Percentiles rank a stretch among this genome's conserved stretches.
These are phyloP conservation scores for Eurystomus glaucurus DNA, from an alignment of 2,797 vertebrate species.

Conservation along the genomic window DNA sequence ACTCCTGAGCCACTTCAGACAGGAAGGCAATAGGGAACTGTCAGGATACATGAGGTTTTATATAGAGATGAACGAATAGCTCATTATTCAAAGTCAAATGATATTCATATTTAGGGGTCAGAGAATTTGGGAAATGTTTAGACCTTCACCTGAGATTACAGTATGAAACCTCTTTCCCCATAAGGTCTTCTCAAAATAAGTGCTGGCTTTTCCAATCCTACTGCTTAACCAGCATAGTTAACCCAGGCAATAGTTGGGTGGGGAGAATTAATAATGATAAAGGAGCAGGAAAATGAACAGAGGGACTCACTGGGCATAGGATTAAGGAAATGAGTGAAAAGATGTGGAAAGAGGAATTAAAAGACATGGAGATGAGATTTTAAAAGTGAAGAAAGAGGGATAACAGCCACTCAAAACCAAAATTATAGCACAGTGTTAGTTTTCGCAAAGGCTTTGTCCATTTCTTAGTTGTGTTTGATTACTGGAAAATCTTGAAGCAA, in stretches of 20 bases:
- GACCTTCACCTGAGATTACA: slow-evolving; percentile 69
- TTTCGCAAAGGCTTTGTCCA: not conserved
- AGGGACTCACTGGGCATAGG: slow-evolving; percentile 8
- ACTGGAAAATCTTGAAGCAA: not conserved
- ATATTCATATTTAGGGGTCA: slow-evolving; percentile 80
- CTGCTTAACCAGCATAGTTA: slow-evolving; percentile 55
- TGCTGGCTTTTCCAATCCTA: slow-evolving; percentile 63
- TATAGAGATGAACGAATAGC: slow-evolving; percentile 78
- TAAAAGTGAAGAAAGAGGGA: not conserved
- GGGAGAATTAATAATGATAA: slow-evolving; percentile 62
- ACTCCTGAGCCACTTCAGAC: slow-evolving; percentile 85
- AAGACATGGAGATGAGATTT: not conserved
- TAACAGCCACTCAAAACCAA: not conserved
- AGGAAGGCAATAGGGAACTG: slow-evolving; percentile 82
- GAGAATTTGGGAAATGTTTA: slow-evolving; percentile 79
- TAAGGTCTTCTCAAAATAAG: slow-evolving; percentile 72
- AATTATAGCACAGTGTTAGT: not conserved
- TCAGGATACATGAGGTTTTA: slow-evolving; percentile 85
- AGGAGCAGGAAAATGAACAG: slow-evolving; percentile 50
- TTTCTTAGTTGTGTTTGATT: not conserved
- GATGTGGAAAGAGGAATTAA: not conserved
- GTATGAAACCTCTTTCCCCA: slow-evolving; percentile 69
- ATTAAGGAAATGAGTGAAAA: slow-evolving; percentile 40
- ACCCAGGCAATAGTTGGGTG: slow-evolving; percentile 69
- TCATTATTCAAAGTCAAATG: slow-evolving; percentile 80